Evolutionary conservation across 2,888 invertebrate species (phyloP).

Genomic region (Melanostoma scalare): DNA sequence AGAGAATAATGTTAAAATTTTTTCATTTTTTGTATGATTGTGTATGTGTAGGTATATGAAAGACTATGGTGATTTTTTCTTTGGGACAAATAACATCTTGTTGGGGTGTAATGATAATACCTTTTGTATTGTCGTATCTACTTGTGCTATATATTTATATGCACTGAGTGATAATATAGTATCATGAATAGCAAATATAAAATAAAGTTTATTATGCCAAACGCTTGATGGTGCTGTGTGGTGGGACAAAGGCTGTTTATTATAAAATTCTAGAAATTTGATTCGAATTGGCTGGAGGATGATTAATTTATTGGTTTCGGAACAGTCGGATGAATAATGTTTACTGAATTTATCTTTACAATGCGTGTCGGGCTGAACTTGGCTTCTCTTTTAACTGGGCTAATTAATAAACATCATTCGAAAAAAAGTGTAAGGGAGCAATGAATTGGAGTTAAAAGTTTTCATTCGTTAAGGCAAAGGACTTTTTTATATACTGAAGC

Average conservation of each 20-base stretch:
- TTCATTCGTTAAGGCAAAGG: no score
- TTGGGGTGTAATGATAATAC: constrained; percentile 19
- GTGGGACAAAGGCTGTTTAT: not conserved
- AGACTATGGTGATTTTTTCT: constrained; percentile 1
- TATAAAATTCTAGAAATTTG: no score
- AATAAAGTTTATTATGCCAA: not conserved
- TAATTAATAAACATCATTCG: no score
- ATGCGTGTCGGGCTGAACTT: no score
- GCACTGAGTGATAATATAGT: constrained; percentile 19
- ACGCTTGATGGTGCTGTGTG: not conserved
- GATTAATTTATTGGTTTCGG: no score
- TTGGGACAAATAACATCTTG: constrained; percentile 29
- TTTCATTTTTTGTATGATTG: constrained; percentile 4
- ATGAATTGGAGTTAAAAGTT: no score
- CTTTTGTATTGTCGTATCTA: constrained; percentile 12
- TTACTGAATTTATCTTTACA: no score
- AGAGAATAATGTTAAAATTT: constrained; percentile 24
- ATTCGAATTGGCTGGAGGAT: no score
- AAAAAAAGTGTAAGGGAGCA: no score
- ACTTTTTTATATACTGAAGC: no score
- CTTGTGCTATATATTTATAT: constrained; percentile 19
- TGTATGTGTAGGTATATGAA: constrained; percentile 6
- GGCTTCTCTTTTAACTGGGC: no score
- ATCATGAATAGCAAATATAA: constrained; percentile 17
- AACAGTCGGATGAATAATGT: no score